Conservation (phyloP, 2,888 invertebrate genomes). For the Caenorhabditis sulstoni region DNA sequence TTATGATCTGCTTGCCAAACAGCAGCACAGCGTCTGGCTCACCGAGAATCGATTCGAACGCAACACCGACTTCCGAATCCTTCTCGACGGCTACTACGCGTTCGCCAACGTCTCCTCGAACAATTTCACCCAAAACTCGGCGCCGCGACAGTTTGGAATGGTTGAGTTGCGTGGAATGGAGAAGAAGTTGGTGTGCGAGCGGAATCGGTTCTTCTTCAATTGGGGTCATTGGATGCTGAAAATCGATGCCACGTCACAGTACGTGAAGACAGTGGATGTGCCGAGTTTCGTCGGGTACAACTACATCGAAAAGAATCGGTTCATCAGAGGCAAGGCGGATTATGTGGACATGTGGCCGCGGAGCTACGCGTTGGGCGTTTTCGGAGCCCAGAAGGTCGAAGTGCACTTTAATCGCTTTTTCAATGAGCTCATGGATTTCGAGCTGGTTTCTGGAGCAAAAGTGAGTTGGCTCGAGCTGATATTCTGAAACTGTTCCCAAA, state of each 20-base stretch:
- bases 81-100: slow-evolving; percentile 94
- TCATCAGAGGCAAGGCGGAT: slow-evolving; percentile 68
- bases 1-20: slow-evolving; percentile 74
- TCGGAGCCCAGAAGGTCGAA: slow-evolving; percentile 91
- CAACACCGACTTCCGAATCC: slow-evolving; percentile 90
- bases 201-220: slow-evolving; percentile 78
- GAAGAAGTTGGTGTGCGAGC: slow-evolving; percentile 90
- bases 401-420: slow-evolving; percentile 92
- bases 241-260: slow-evolving; percentile 74
- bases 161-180: slow-evolving; percentile 88
- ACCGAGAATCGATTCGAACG: slow-evolving; percentile 85
- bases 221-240: slow-evolving; percentile 79
- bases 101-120: slow-evolving; percentile 91
- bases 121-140: slow-evolving; percentile 89
- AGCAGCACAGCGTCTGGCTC: slow-evolving; percentile 74
- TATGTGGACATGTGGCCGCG: slow-evolving; percentile 83
- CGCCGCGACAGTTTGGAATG: slow-evolving; percentile 86
- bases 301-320: slow-evolving; percentile 76
- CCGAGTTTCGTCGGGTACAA: slow-evolving; percentile 78
- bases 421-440: slow-evolving; percentile 88
- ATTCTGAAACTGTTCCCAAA: background rate
- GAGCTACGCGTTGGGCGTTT: slow-evolving; percentile 91
- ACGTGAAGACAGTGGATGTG: slow-evolving; percentile 58
- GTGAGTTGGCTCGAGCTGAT: slow-evolving; percentile 14
- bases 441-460: slow-evolving; percentile 87